A percentile compares a stretch with the other conserved stretches of the same genome.
phyloP scores from a whole-genome alignment of 1,140 invertebrate species.

The Trichoplusia ni region DNA sequence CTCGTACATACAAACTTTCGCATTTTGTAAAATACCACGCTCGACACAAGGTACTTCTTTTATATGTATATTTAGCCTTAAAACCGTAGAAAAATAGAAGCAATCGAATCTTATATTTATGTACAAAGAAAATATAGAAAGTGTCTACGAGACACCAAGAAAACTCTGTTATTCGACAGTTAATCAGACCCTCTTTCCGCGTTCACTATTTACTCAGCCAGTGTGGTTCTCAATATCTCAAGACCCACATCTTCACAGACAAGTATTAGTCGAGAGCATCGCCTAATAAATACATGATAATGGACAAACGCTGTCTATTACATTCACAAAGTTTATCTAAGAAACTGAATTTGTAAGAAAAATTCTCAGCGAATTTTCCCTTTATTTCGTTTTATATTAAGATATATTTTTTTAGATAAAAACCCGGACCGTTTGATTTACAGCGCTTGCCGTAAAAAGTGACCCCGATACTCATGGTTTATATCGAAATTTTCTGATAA shows the following conservation, averaged over 20 bases:
- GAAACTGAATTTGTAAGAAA: background rate
- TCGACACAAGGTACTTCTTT: too few relatives aligned
- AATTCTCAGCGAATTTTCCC: background rate
- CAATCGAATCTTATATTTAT: too few relatives aligned
- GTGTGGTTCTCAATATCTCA: background rate
- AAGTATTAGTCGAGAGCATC: conserved; percentile 6
- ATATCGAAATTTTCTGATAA: background rate
- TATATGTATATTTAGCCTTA: too few relatives aligned
- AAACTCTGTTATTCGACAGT: too few relatives aligned
- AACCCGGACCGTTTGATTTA: conserved; percentile 18
- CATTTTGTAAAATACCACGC: too few relatives aligned
- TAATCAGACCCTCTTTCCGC: too few relatives aligned
- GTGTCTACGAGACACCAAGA: too few relatives aligned
- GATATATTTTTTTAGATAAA: conserved; percentile 10
- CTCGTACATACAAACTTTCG: too few relatives aligned
- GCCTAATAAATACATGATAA: conserved; percentile 20
- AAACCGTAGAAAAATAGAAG: too few relatives aligned
- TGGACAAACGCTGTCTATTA: conserved; percentile 4
- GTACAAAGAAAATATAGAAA: too few relatives aligned
- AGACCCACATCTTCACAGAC: background rate
- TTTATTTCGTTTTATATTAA: conserved; percentile 5
- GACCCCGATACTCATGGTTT: conserved; percentile 1
- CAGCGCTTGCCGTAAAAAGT: background rate
- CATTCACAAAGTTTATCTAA: background rate
- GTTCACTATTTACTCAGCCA: background rate